Conservation (phyloP, 2,888 invertebrate species). For the Auanema freiburgensis region DNA sequence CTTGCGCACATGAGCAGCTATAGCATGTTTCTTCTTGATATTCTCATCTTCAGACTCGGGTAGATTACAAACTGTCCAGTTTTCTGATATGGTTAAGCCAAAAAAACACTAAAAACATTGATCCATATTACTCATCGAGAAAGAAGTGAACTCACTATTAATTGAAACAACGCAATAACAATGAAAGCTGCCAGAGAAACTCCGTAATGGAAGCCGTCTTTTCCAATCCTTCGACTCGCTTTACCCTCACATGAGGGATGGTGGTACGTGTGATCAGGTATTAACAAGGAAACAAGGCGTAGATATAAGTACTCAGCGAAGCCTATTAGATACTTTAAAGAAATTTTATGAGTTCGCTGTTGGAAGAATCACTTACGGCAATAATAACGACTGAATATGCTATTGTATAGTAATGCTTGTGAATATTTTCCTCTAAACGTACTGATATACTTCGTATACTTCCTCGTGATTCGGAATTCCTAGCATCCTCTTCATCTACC, state of each 20-base stretch:
- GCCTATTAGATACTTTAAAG: slow-evolving; percentile 55
- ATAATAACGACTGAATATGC: slow-evolving; percentile 53
- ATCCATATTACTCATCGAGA: not conserved
- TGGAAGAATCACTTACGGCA: slow-evolving; percentile 34
- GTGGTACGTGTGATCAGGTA: slow-evolving; percentile 48
- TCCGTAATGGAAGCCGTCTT: slow-evolving; percentile 57
- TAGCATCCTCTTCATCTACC: too few relatives aligned
- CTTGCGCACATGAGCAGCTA: slow-evolving; percentile 28
- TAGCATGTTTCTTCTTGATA: slow-evolving; percentile 16
- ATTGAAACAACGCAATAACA: slow-evolving; percentile 49
- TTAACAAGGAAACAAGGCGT: slow-evolving; percentile 46
- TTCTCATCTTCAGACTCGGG: not conserved
- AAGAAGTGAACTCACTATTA: slow-evolving; percentile 34
- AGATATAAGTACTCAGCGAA: slow-evolving; percentile 58
- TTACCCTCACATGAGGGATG: slow-evolving; percentile 47
- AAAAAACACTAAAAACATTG: slow-evolving; percentile 55
- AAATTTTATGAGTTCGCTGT: not conserved
- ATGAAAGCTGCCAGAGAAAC: slow-evolving; percentile 51
- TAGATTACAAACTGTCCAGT: slow-evolving; percentile 31
- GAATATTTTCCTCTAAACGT: slow-evolving; percentile 27
- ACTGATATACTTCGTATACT: too few relatives aligned
- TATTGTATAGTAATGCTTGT: slow-evolving; percentile 49
- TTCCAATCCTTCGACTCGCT: slow-evolving; percentile 41
- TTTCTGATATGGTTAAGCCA: slow-evolving; percentile 55
- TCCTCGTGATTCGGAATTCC: too few relatives aligned